These are phyloP conservation scores for Saccopteryx leptura DNA, from an alignment of 2,113 vertebrate species.

Conservation along the genomic window DNA sequence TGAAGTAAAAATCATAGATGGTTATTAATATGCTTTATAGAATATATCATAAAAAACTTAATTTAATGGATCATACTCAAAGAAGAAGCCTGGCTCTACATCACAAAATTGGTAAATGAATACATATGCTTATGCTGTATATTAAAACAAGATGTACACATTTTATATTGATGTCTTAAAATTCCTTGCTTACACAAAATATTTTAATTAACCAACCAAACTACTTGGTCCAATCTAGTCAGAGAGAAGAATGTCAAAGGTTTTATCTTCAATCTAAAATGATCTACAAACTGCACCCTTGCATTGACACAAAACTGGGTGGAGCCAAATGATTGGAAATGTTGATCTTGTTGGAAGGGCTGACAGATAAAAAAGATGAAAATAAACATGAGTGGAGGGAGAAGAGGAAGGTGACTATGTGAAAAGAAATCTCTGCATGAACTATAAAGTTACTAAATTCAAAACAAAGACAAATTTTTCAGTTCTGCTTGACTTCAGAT, in stretches of 20 bases:
- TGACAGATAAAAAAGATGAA: background rate
- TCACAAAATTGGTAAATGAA: background rate
- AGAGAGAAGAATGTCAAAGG: background rate
- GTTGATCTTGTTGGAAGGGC: background rate
- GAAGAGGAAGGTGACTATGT: background rate
- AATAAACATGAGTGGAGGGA: background rate
- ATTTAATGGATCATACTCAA: background rate
- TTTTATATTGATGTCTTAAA: background rate
- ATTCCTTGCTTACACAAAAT: background rate
- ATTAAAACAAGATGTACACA: background rate
- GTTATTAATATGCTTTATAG: background rate
- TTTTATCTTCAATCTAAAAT: background rate
- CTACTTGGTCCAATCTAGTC: background rate
- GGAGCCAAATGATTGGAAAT: background rate
- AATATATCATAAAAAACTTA: constrained; percentile 12
- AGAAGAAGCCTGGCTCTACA: background rate
- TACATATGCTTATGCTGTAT: background rate
- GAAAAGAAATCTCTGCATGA: constrained; percentile 8
- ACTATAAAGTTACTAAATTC: background rate
- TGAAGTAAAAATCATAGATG: constrained; percentile 31
- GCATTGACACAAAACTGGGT: background rate
- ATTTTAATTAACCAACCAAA: constrained; percentile 29
- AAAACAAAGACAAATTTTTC: background rate
- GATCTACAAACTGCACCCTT: background rate
- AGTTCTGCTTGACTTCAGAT: background rate